phyloP scores from a whole-genome alignment of 2,113 vertebrate species.

The Lycocorax pyrrhopterus region DNA sequence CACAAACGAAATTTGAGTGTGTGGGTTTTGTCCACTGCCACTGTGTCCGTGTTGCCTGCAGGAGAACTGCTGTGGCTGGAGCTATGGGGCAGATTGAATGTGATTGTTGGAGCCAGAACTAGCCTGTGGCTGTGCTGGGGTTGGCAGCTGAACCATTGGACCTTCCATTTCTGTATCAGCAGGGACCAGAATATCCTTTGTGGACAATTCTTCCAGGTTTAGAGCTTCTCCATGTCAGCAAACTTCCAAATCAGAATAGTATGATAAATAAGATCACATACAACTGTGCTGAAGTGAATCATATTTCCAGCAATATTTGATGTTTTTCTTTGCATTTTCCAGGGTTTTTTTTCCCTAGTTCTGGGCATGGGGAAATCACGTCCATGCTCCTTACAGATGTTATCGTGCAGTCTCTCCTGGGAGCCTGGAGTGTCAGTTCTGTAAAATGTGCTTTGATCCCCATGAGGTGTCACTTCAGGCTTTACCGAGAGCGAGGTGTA shows the following conservation, averaged over 20 bases:
- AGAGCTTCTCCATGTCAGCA: neutral
- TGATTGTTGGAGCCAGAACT: neutral
- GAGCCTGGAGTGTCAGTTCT: neutral
- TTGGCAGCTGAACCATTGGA: neutral
- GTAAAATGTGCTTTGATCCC: neutral
- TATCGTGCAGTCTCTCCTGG: neutral
- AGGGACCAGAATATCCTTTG: neutral
- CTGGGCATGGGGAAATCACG: neutral
- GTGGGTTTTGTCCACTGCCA: neutral
- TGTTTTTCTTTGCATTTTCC: neutral
- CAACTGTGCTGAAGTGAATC: neutral
- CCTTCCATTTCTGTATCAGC: neutral
- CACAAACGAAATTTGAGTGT: neutral
- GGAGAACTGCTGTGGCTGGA: neutral
- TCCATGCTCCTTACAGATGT: neutral
- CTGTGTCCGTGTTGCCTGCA: neutral
- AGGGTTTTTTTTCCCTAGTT: neutral
- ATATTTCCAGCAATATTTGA: neutral
- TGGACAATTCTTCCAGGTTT: neutral
- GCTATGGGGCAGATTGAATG: neutral
- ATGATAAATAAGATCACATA: neutral
- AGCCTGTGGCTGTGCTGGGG: neutral
- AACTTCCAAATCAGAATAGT: neutral
- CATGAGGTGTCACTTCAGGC: neutral
- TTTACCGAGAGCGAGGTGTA: neutral